phyloP scores from a whole-genome alignment of 1,140 invertebrate genomes.

The Euwallacea similis region DNA sequence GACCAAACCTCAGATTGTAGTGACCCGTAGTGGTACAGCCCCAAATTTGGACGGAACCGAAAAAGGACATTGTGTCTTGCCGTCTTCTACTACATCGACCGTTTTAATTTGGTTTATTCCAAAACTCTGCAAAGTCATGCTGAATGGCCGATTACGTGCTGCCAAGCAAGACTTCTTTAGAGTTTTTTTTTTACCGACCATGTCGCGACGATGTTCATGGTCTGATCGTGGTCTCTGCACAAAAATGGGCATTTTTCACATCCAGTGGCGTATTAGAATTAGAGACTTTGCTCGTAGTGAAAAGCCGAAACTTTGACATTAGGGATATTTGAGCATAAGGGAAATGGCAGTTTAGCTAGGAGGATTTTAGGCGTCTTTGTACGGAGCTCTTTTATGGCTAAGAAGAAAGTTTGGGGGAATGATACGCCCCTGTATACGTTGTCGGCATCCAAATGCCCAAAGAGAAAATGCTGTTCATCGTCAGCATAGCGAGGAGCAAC shows the following conservation, averaged over 20 bases:
- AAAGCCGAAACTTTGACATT: too few species aligned
- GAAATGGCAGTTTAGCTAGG: too few species aligned
- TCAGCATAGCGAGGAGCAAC: constrained; percentile 22
- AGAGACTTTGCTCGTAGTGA: background rate
- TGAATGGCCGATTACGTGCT: constrained; percentile 19
- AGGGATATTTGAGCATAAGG: too few species aligned
- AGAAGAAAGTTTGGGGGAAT: too few species aligned
- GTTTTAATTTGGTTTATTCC: constrained; percentile 26
- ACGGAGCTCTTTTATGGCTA: too few species aligned
- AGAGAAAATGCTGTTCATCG: constrained; percentile 28
- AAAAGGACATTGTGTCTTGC: background rate
- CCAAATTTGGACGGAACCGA: background rate
- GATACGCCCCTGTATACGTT: constrained; percentile 21
- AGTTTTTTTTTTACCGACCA: constrained; percentile 24
- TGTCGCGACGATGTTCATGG: constrained; percentile 28
- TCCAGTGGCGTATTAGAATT: constrained; percentile 13
- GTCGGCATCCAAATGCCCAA: constrained; percentile 21
- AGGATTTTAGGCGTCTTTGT: too few species aligned
- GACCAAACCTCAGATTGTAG: background rate
- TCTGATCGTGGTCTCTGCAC: constrained; percentile 19
- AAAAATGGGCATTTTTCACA: constrained; percentile 15
- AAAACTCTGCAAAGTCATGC: constrained; percentile 12
- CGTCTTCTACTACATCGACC: background rate
- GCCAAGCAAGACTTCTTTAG: constrained; percentile 20
- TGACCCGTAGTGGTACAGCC: background rate